These are phyloP conservation scores for Amphipoea lucens DNA, from an alignment of 2,888 invertebrate species.

Conservation along the genomic window DNA sequence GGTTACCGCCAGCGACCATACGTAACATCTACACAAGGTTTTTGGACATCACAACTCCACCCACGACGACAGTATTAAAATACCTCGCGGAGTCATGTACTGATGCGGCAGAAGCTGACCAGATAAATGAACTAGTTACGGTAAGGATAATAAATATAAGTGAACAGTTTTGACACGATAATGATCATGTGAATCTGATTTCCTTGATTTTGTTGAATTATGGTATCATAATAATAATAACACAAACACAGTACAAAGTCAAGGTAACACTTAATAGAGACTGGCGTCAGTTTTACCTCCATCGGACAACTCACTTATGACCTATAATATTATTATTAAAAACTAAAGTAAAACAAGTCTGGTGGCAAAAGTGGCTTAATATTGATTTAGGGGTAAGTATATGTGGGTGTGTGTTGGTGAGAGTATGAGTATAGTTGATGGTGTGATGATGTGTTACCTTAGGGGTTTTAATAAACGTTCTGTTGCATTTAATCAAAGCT, in stretches of 20 bases:
- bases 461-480: no score
- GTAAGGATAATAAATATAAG: slow-evolving; percentile 83
- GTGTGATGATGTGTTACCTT: not conserved
- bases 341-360: not conserved
- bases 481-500: not conserved
- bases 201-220: slow-evolving; percentile 1
- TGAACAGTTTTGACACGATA: slow-evolving; percentile 12
- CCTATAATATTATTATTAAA: not conserved
- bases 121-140: slow-evolving; percentile 93
- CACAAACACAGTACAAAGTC: not conserved
- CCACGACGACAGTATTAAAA: slow-evolving; percentile 95
- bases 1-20: slow-evolving; percentile 93
- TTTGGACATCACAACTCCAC: slow-evolving; percentile 97
- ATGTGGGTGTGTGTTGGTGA: not conserved
- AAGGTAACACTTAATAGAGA: not conserved
- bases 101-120: slow-evolving; percentile 92
- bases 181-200: slow-evolving; percentile 3
- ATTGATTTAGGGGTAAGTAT: not conserved
- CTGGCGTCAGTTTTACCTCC: not conserved
- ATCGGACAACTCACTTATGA: no score
- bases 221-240: not conserved
- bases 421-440: not conserved
- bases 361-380: not conserved
- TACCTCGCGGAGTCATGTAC: slow-evolving; percentile 94
- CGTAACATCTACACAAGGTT: slow-evolving; percentile 94